phyloP scores from a whole-genome alignment of 2,888 invertebrate species.

The Agriopis aurantiaria region DNA sequence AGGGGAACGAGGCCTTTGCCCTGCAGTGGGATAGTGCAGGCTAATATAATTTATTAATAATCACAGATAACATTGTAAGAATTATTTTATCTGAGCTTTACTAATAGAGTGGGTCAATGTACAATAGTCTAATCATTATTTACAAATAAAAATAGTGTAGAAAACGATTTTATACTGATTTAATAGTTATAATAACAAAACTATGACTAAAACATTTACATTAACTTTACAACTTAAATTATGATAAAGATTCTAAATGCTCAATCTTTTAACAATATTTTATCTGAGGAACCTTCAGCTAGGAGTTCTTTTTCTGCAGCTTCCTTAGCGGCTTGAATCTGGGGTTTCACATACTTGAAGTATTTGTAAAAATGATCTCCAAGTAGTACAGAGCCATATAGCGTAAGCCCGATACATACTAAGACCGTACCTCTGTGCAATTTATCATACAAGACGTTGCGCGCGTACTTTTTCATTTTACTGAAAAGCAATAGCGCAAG shows the following conservation, averaged over 20 bases:
- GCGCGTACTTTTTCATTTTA: conserved; percentile 77
- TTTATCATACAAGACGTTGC: conserved; percentile 74
- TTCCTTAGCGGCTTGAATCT: conserved; percentile 66
- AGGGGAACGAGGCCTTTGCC: no score
- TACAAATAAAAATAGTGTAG: neutral
- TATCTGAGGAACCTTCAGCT: conserved; percentile 80
- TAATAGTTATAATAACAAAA: conserved; percentile 49
- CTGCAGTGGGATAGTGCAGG: no score
- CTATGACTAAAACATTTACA: conserved; percentile 47
- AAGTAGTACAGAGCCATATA: conserved; percentile 66
- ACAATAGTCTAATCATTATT: neutral
- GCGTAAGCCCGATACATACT: conserved; percentile 77
- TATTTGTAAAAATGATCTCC: conserved; percentile 77
- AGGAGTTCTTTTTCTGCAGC: conserved; percentile 78
- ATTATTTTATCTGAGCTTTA: no score
- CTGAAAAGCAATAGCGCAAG: conserved; percentile 22
- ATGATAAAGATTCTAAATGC: conserved; percentile 7
- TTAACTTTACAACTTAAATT: conserved; percentile 52
- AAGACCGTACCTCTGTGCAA: conserved; percentile 80
- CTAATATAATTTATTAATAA: no score
- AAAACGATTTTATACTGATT: conserved; percentile 44
- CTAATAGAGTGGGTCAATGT: no score
- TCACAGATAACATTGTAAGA: no score
- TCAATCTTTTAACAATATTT: conserved; percentile 58
- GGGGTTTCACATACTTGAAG: conserved; percentile 75